Evolutionary conservation across 2,113 vertebrate genomes (phyloP), one percentile per base, ranked within the genome.

Genomic region (Rhadina sibilatrix): DNA sequence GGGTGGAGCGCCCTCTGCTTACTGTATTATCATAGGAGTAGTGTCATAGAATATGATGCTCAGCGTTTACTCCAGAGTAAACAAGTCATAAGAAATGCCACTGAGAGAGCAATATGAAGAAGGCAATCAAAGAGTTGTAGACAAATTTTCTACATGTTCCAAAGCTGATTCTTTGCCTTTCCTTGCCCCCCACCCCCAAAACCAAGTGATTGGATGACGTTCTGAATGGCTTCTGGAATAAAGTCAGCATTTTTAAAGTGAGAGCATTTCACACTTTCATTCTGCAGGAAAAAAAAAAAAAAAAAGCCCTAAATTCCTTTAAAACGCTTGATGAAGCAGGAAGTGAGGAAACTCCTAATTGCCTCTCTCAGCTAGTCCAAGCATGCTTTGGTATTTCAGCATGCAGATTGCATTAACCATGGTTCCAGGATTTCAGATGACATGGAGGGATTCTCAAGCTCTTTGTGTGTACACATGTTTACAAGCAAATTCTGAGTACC

Each of bases 341-440:
- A 78, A 82, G 61, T 83, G 66, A 95, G 57, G 77, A 89, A 94
- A 92, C 10, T 89, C 72, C 56, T 82, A 94, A 95, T 80, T 96
- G 83, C 52, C n/a, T 83, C 65, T 75, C 31, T 87, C 44, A 78
- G 42, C 94, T 93, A 94, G 94, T 71, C 80, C 46, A 83, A 65
- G 54, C 93, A 71, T 93, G 90, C 60, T 93, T 91, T 81, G 44
- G 23, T 60, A 78, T 96, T 95, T 74, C 31, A 75, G 56, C 44
- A 75, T 52, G 25, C 42, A 91, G 80, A 88, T 69, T 90, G 42
- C 54, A 49, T 89, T 80, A 83, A 80, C 42, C 40, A 72, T 0
- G 0, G 14, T 90, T 90, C 54, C 68, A 96, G 75, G 42, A 90
- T 85, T 85, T 88, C 66, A 85, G 65, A n/a, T 6, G 33, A 38